Evolutionary conservation across 2,888 invertebrate species (phyloP).

Genomic region (Leptinotarsa juncta): DNA sequence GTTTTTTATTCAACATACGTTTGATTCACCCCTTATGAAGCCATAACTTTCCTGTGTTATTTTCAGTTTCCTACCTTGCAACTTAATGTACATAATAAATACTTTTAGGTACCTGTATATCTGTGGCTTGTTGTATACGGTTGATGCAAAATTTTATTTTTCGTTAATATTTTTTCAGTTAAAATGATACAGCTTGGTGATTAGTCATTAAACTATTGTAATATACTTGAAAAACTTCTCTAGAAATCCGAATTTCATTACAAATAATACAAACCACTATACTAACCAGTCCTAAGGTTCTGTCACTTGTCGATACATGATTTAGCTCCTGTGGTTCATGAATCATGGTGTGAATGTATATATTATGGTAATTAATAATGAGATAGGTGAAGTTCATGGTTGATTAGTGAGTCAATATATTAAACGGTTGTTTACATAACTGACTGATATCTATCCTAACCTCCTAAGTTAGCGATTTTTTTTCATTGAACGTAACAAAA

Average conservation of each 20-base stretch:
- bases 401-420: not conserved
- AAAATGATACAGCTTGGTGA: conserved; percentile 55
- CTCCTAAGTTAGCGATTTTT: too few species aligned
- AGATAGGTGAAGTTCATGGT: conserved; percentile 9
- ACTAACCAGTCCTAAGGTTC: conserved; percentile 52
- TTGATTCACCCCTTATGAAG: conserved; percentile 14
- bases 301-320: conserved; percentile 54
- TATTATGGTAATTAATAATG: not conserved
- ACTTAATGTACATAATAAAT: conserved; percentile 57
- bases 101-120: conserved; percentile 66
- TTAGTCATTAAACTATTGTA: conserved; percentile 60
- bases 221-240: conserved; percentile 63
- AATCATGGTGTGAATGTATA: conserved; percentile 8
- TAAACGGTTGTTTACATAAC: not conserved
- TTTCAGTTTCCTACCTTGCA: conserved; percentile 42
- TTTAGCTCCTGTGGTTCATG: conserved; percentile 8
- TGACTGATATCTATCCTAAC: too few species aligned
- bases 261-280: conserved; percentile 57
- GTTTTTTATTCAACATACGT: not conserved
- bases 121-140: conserved; percentile 66
- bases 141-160: conserved; percentile 56
- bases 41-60: conserved; percentile 25
- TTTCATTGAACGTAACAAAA: too few species aligned
- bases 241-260: conserved; percentile 66
- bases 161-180: conserved; percentile 49